Conservation (phyloP, 2,888 invertebrate genomes). For the Pristionchus entomophagus region DNA sequence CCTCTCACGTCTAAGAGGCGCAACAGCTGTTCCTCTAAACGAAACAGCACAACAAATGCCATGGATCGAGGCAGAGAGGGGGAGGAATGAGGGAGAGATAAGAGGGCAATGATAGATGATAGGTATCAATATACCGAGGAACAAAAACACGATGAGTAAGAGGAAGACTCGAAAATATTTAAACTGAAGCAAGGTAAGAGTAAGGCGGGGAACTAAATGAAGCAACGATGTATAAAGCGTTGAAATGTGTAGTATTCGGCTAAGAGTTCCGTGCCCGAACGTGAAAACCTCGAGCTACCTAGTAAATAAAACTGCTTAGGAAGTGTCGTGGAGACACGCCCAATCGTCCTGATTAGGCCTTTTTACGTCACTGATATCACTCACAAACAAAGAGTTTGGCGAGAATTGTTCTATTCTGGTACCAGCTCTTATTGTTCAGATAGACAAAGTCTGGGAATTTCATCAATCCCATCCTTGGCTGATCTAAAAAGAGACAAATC, state of each 20-base stretch:
- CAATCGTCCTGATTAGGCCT: no score
- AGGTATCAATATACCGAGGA: not conserved
- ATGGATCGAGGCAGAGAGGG: not conserved
- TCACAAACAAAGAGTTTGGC: no score
- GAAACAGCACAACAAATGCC: not conserved
- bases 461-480: no score
- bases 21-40: not conserved
- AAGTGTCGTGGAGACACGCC: not conserved
- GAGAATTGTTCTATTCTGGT: no score
- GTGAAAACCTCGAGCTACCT: not conserved
- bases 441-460: no score
- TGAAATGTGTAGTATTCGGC: not conserved
- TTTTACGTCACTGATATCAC: no score
- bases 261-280: not conserved
- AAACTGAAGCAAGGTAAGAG: not conserved
- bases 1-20: not conserved
- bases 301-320: constrained; percentile 3
- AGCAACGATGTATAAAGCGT: no score
- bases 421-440: no score
- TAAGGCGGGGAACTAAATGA: not conserved
- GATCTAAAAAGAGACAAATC: no score
- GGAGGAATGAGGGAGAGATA: not conserved
- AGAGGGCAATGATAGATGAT: not conserved
- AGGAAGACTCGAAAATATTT: constrained; percentile 19
- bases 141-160: not conserved